Evolutionary conservation across 2,113 vertebrate genomes (phyloP), one percentile per base, ranked within the genome.

Genomic region (Hemibagrus wyckioides): DNA sequence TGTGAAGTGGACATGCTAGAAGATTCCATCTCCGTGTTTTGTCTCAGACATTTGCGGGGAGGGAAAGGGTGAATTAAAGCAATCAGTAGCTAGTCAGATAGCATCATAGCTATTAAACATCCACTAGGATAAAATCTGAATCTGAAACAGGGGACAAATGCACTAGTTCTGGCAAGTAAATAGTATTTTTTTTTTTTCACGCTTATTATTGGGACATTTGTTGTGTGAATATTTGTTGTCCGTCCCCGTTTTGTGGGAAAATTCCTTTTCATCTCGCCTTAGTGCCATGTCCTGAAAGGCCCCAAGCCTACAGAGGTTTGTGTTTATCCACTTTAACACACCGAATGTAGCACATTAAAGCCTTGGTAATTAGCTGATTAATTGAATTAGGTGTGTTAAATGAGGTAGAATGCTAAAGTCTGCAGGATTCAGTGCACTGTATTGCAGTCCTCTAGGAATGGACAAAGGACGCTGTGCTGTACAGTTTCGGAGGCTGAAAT

Each of bases 361-460:
- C 54, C 54, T 59, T 59, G 79, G 23, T 81, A 59, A 81, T 81
- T 59, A 81, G 79, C 79, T 39, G 79, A 81, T 59, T 41, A 39
- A 81, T 81, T 41, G 23, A 59, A 81, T 81, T 15, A 81, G 79
- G 30, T 57, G 76, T 80, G 79, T 36, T 80, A 57, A 79, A 80
- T 80, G 79, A 80, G 79, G 52, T 80, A 23, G 30, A 80, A 39
- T 57, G 52, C 11, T 21, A 14, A 57, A 59, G 33, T 81, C 33
- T 57, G 54, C 52, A 36, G 44, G 5, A 48, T 48, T 48, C 44
- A 48, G 52, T 15, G 52, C 33, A 39, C 33, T 41, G 33, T 48
- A 48, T 48, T 48, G 6, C 44, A n/a, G 33, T 33, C 23, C 79
- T 81, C 13, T 23, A 59, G 79, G 33, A 59, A 81, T 81, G 54